Evolutionary conservation across 2,797 vertebrate genomes (phyloP).

Genomic region (Melanotaenia nigrans): DNA sequence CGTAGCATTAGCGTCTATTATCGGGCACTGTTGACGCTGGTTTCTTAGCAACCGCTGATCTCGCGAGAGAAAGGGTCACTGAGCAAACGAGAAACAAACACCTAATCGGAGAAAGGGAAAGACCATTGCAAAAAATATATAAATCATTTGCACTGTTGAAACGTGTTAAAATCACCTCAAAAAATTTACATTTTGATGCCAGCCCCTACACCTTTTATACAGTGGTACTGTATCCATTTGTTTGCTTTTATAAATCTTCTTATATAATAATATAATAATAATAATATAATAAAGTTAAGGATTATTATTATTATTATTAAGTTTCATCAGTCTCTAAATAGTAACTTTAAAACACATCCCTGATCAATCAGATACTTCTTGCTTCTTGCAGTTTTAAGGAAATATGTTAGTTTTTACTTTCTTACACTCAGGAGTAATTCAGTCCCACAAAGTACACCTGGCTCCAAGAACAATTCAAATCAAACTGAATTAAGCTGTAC

Average conservation of each 20-base stretch:
- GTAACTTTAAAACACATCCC: too few species aligned
- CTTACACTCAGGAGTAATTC: too few species aligned
- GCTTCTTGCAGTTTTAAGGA: too few species aligned
- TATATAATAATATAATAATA: too few species aligned
- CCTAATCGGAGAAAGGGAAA: neutral
- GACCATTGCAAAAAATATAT: neutral
- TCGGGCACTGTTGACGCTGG: constrained; percentile 29
- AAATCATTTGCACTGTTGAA: neutral
- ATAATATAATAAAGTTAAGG: too few species aligned
- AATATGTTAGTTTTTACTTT: too few species aligned
- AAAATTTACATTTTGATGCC: neutral
- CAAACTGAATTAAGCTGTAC: neutral
- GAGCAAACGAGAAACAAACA: neutral
- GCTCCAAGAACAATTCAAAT: neutral
- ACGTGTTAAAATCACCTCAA: neutral
- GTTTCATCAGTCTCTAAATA: neutral
- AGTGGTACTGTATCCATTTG: neutral
- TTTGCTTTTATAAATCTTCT: neutral
- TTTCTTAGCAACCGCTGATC: constrained; percentile 51
- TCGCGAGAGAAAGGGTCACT: constrained; percentile 49
- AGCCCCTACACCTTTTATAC: neutral
- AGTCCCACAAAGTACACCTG: too few species aligned
- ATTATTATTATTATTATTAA: neutral
- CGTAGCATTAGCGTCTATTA: rapidly evolving
- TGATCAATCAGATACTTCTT: too few species aligned